Conservation (phyloP, 2,797 vertebrate species). For the Garrulus glandarius region DNA sequence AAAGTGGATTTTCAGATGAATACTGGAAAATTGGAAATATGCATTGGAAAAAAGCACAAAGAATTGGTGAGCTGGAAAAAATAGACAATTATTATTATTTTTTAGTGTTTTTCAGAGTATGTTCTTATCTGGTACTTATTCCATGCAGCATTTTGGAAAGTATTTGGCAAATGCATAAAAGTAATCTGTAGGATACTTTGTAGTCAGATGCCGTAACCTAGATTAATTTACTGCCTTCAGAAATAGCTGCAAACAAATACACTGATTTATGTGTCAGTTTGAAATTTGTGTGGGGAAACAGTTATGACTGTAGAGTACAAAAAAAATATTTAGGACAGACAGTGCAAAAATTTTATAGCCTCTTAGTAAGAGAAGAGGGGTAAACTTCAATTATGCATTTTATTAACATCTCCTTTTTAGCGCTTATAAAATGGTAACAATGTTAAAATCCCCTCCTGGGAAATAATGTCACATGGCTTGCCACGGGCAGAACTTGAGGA, state of each 20-base stretch:
- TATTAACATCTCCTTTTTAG: slow-evolving; percentile 9
- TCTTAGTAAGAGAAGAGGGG: neutral
- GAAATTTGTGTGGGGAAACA: neutral
- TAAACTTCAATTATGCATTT: slow-evolving; percentile 20
- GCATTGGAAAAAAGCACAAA: neutral
- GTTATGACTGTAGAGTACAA: neutral
- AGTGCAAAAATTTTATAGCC: neutral
- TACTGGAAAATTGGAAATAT: neutral
- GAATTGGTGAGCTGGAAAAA: neutral
- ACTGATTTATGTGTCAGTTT: neutral
- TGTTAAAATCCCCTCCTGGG: slow-evolving; percentile 24
- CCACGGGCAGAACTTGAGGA: neutral
- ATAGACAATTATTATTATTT: neutral
- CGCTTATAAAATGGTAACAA: neutral
- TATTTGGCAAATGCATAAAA: neutral
- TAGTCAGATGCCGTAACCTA: neutral
- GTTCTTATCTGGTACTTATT: neutral
- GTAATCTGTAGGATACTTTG: neutral
- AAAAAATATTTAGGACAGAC: slow-evolving; percentile 2
- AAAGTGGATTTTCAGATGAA: neutral
- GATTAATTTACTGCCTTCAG: neutral
- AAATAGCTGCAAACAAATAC: neutral
- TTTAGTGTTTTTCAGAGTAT: neutral
- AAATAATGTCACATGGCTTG: neutral
- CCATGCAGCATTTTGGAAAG: neutral